Evolutionary conservation across 2,888 invertebrate species (phyloP).

Genomic region (Harmothoe impar): DNA sequence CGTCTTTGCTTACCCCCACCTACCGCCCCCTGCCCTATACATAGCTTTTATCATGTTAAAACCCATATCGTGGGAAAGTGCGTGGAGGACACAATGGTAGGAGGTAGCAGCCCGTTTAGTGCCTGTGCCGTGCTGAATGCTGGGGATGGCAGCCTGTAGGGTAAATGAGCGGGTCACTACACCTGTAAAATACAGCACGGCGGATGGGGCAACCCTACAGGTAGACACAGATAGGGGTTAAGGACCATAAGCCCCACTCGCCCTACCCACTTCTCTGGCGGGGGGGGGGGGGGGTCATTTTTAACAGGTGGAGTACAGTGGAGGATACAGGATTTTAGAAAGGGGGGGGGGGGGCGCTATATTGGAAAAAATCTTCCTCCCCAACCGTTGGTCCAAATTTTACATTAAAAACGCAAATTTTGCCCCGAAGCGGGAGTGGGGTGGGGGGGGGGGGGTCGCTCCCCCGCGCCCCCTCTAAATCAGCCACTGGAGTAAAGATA

Average conservation of each 20-base stretch:
- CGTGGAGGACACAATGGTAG: background rate
- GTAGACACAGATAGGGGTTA: too few species aligned
- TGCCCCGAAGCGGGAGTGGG: too few species aligned
- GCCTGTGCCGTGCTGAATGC: background rate
- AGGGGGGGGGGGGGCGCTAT: background rate
- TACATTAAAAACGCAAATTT: too few species aligned
- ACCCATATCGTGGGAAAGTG: conserved; percentile 42
- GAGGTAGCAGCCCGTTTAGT: background rate
- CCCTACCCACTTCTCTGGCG: too few species aligned
- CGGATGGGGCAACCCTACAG: too few species aligned
- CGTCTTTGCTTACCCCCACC: background rate
- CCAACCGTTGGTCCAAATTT: too few species aligned
- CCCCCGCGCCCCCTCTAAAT: too few species aligned
- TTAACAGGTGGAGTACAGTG: background rate
- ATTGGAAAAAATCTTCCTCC: too few species aligned
- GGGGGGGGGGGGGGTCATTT: too few species aligned
- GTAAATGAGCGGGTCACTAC: background rate
- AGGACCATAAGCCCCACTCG: too few species aligned
- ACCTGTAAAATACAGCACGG: background rate
- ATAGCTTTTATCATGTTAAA: conserved; percentile 40
- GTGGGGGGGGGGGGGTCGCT: too few species aligned
- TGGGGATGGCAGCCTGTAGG: background rate
- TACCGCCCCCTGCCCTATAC: background rate
- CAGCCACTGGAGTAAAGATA: too few species aligned
- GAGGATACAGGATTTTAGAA: background rate